phyloP scores from a whole-genome alignment of 1,140 invertebrate species.

The Saccostrea echinata region DNA sequence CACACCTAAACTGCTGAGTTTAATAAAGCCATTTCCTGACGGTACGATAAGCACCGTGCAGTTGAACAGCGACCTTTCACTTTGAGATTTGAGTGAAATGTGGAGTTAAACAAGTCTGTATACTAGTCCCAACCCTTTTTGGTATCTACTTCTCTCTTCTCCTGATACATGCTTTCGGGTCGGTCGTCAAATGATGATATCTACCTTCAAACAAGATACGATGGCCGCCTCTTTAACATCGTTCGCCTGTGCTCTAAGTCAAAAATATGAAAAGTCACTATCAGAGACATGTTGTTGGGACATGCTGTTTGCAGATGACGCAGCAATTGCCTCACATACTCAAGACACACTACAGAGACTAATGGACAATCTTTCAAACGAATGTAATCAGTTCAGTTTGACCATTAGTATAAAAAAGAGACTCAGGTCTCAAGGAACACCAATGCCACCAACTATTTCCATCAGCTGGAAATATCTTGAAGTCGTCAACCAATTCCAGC shows the following conservation, averaged over 20 bases:
- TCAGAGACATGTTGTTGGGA: too few relatives aligned
- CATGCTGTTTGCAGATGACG: slow-evolving; percentile 62
- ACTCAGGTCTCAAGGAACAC: slow-evolving; percentile 53
- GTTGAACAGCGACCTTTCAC: neutral
- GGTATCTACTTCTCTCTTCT: slow-evolving; percentile 43
- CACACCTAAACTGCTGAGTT: slow-evolving; percentile 49
- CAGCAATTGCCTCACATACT: slow-evolving; percentile 42
- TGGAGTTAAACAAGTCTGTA: slow-evolving; percentile 39
- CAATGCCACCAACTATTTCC: slow-evolving; percentile 51
- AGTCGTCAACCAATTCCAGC: slow-evolving; percentile 56
- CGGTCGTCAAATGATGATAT: slow-evolving; percentile 46
- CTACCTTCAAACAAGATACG: slow-evolving; percentile 36
- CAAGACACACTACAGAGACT: slow-evolving; percentile 55
- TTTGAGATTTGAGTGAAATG: neutral
- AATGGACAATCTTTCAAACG: slow-evolving; percentile 53
- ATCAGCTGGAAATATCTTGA: slow-evolving; percentile 54
- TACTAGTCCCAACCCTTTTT: slow-evolving; percentile 38
- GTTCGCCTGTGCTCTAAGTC: neutral
- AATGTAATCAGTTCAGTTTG: slow-evolving; percentile 57
- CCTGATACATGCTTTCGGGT: slow-evolving; percentile 42
- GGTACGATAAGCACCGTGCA: slow-evolving; percentile 15
- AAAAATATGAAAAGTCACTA: neutral
- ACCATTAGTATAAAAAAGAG: slow-evolving; percentile 61
- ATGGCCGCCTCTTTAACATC: slow-evolving; percentile 23
- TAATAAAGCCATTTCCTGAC: slow-evolving; percentile 49